Evolutionary conservation across 2,113 vertebrate species (phyloP).

Genomic region (Entelurus aequoreus): DNA sequence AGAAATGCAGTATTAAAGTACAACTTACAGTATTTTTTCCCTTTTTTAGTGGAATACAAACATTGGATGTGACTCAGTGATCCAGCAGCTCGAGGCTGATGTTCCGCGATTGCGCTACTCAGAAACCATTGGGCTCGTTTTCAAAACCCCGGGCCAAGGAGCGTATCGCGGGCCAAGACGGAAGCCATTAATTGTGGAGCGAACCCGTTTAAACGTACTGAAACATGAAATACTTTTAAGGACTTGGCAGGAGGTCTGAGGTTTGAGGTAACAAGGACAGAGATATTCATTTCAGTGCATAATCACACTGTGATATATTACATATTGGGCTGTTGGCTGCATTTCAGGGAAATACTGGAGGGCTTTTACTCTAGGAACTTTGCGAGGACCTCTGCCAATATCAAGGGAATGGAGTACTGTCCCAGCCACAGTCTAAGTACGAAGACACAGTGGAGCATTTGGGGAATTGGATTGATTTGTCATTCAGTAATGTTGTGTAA

Average conservation of each 20-base stretch:
- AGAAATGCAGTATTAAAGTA: too few species aligned
- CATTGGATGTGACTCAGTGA: too few species aligned
- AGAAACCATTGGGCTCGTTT: too few species aligned
- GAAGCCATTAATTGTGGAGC: neutral
- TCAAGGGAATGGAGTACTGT: too few species aligned
- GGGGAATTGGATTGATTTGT: too few species aligned
- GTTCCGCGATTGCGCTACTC: neutral
- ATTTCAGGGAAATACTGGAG: neutral
- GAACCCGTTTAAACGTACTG: neutral
- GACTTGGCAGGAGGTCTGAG: neutral
- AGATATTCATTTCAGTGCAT: neutral
- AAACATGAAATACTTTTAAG: constrained; percentile 5
- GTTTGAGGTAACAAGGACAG: neutral
- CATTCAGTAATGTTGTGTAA: too few species aligned
- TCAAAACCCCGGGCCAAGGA: neutral
- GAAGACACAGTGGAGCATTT: too few species aligned
- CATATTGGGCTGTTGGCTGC: neutral
- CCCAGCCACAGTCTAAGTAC: too few species aligned
- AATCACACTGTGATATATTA: neutral
- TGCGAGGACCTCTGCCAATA: too few species aligned
- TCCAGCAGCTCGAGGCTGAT: neutral
- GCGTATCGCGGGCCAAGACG: neutral
- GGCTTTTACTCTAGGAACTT: too few species aligned
- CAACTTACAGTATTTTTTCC: too few species aligned
- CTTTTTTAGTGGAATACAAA: too few species aligned